Evolutionary conservation across 2,888 invertebrate species (phyloP).

Genomic region (Julus scanicus): DNA sequence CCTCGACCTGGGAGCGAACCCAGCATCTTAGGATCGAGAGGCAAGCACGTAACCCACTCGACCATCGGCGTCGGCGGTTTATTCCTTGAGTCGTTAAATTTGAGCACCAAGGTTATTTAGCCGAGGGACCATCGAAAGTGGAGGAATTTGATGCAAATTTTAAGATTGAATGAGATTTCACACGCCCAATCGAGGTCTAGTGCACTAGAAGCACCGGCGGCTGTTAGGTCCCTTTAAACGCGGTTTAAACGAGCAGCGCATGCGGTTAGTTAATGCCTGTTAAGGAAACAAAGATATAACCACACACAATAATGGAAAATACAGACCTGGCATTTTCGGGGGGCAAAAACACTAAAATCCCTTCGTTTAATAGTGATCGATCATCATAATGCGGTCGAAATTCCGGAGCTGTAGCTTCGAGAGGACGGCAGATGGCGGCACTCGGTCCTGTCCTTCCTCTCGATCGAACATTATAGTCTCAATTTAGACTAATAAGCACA

Average conservation of each 20-base stretch:
- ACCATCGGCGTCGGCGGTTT: too few species aligned
- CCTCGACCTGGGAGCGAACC: too few species aligned
- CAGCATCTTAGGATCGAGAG: too few species aligned
- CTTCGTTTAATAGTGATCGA: not conserved
- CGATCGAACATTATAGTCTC: too few species aligned
- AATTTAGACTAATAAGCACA: too few species aligned
- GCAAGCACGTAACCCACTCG: too few species aligned
- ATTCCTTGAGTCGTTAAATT: too few species aligned
- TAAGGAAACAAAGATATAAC: not conserved
- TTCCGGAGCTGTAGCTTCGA: not conserved
- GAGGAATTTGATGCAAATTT: not conserved
- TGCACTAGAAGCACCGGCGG: not conserved
- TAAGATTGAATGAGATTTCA: not conserved
- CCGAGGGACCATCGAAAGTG: not conserved
- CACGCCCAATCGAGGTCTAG: not conserved
- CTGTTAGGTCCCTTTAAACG: not conserved
- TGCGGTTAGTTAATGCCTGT: not conserved
- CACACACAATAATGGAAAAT: not conserved
- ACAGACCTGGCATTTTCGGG: conserved; percentile 13
- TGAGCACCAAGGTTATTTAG: too few species aligned
- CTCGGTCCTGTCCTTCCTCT: not conserved
- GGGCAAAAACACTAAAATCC: not conserved
- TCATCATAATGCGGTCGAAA: not conserved
- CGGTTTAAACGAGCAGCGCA: not conserved
- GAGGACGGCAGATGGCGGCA: not conserved